These are phyloP conservation scores for Danaus chrysippus DNA, from an alignment of 2,888 invertebrate genomes.

Conservation along the genomic window DNA sequence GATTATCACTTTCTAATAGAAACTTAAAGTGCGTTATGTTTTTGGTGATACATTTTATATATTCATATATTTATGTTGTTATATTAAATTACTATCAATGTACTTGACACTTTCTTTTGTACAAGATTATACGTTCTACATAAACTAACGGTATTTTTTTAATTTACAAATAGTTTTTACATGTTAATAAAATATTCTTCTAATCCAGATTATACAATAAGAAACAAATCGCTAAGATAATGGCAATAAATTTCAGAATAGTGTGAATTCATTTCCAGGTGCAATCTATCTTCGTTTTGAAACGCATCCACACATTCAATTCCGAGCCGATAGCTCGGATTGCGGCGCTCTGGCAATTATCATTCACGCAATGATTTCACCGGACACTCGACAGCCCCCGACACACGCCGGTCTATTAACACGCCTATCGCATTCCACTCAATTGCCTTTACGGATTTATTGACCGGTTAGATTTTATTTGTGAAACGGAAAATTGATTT, in stretches of 20 bases:
- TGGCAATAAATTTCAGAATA: slow-evolving; percentile 5
- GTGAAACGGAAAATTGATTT: slow-evolving; percentile 21
- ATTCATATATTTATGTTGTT: no score
- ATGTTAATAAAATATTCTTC: no score
- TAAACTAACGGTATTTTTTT: no score
- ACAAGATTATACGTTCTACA: no score
- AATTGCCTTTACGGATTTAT: slow-evolving; percentile 66
- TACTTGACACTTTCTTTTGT: no score
- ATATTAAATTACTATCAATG: no score
- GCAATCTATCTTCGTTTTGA: slow-evolving; percentile 37
- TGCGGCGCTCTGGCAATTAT: slow-evolving; percentile 63
- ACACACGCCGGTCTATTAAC: slow-evolving; percentile 64
- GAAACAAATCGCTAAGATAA: neutral
- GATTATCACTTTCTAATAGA: neutral
- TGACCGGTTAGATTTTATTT: slow-evolving; percentile 43
- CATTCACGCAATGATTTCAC: slow-evolving; percentile 66
- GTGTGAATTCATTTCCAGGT: slow-evolving; percentile 26
- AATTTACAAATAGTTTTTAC: no score
- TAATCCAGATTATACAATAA: no score
- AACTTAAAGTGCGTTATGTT: no score
- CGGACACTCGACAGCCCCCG: slow-evolving; percentile 56
- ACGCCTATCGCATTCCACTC: slow-evolving; percentile 68
- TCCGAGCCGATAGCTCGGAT: slow-evolving; percentile 61
- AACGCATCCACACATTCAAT: slow-evolving; percentile 53
- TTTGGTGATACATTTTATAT: no score